Base-by-base conservation (phyloP, 2,113 vertebrate species). In the Ellobius talpinus region DNA sequence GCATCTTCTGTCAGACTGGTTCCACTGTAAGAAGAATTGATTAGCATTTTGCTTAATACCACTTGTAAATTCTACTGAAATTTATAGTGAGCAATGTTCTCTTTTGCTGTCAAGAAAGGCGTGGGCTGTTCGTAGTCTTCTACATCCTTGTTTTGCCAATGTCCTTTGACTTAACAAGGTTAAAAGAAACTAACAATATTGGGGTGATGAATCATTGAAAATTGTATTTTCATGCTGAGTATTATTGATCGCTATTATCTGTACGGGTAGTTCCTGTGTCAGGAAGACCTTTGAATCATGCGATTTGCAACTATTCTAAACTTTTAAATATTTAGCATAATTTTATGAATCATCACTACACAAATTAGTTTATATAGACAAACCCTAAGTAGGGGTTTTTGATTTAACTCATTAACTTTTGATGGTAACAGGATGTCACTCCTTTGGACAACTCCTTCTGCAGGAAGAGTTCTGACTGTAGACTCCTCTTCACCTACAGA, bases 1-100 rank as follows among this genome's bases (percentile, higher is more conserved):
- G 92, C 16, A 97, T 39, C 50, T 97, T 77, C 92, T 88, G 68
- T 89, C 96, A 92, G 98, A 97, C 31, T 16, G 93, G 2, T 65
- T 87, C 91, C 66, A 81, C 89, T 95, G 74, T 52, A 96, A 66
- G 79, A 47, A 96, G 19, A 96, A 90, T 81, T 78, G 50, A 94
- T 95, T 66, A 91, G 78, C 14, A 33, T 95, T 86, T 97, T 88
- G n/a, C 77, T 33, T 93, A 45, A 96, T 92, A 74, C 90, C 63
- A 78, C 16, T 55, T 55, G 65, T 17, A 96, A 61, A 82, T 82
- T 96, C 63, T 94, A 66, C 42, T 79, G 66, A 19, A 88, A 87
- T 95, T 47, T 97, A 23, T 72, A 77, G 45, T 1, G 50, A 87
- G n/a, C n/a, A 82, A 66, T 90, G 86, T 94, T 86, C 21, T 85